Conservation (phyloP, 2,888 invertebrate species). For the Anthophora plumipes region DNA sequence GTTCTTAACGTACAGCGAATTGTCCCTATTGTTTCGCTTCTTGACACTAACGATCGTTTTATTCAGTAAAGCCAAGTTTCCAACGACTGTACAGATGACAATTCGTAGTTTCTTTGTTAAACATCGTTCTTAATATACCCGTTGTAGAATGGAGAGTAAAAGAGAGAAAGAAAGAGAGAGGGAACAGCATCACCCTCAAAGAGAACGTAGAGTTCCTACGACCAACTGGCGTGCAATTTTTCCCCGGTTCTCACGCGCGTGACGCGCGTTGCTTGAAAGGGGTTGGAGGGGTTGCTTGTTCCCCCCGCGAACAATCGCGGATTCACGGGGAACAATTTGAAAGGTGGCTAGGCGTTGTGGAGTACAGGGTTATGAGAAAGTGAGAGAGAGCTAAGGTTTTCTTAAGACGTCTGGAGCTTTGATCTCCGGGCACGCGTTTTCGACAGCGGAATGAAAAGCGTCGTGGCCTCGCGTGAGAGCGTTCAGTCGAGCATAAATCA, state of each 20-base stretch:
- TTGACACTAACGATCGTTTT: conserved; percentile 6
- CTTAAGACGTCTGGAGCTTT: conserved; percentile 54
- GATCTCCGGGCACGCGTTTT: conserved; percentile 63
- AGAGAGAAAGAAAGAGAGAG: background rate
- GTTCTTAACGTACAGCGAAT: background rate
- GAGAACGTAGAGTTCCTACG: background rate
- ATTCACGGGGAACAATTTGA: conserved; percentile 32
- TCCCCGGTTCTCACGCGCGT: background rate
- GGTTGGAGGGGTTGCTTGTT: background rate
- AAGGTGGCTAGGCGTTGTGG: background rate
- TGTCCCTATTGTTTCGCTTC: background rate
- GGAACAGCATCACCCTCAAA: background rate
- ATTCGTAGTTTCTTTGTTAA: background rate
- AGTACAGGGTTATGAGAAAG: background rate
- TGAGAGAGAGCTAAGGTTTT: background rate
- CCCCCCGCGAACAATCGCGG: conserved; percentile 27
- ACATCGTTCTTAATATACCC: background rate
- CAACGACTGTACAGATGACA: background rate
- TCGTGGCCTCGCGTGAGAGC: conserved; percentile 46
- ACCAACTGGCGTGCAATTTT: background rate
- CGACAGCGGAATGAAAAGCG: conserved; percentile 34
- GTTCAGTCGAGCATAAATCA: conserved; percentile 54
- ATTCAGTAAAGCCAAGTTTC: background rate
- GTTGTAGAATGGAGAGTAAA: background rate
- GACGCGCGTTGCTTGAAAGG: background rate